These are phyloP conservation scores for Lophotriccus pileatus DNA, from an alignment of 2,797 vertebrate genomes.

Conservation along the genomic window DNA sequence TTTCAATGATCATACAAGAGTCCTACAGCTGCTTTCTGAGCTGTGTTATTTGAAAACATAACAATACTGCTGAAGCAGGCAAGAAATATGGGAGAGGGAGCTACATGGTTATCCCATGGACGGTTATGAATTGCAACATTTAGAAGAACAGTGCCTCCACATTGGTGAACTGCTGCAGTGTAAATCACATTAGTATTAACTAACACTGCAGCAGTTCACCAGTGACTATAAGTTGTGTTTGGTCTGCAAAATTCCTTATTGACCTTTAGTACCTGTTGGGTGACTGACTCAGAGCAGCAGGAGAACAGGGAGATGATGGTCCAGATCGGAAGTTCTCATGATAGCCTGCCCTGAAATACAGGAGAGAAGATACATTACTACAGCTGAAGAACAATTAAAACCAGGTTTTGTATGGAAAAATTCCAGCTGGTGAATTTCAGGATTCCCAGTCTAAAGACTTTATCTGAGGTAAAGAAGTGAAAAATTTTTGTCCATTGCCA, in stretches of 20 bases:
- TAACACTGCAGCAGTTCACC: neutral
- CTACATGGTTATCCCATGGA: neutral
- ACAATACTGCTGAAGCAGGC: neutral
- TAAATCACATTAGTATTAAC: no score
- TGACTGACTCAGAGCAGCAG: conserved; percentile 81
- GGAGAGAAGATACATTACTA: conserved; percentile 11
- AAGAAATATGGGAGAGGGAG: neutral
- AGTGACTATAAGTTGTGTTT: neutral
- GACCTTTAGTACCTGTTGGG: conserved; percentile 89
- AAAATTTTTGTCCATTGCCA: neutral
- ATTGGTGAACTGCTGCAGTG: no score
- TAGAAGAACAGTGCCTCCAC: neutral
- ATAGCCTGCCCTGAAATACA: conserved; percentile 82
- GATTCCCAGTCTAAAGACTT: neutral
- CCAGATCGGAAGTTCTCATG: conserved; percentile 77
- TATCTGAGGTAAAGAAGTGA: neutral
- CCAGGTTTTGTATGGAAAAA: neutral
- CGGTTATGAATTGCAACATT: neutral
- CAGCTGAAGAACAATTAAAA: neutral
- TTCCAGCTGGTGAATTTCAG: neutral
- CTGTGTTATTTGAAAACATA: neutral
- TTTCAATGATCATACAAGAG: neutral
- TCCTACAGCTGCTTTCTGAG: neutral
- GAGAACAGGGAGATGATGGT: conserved; percentile 75
- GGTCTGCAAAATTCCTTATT: neutral